These are phyloP conservation scores for Eumaeus atala DNA, from an alignment of 1,140 invertebrate genomes.

Conservation along the genomic window DNA sequence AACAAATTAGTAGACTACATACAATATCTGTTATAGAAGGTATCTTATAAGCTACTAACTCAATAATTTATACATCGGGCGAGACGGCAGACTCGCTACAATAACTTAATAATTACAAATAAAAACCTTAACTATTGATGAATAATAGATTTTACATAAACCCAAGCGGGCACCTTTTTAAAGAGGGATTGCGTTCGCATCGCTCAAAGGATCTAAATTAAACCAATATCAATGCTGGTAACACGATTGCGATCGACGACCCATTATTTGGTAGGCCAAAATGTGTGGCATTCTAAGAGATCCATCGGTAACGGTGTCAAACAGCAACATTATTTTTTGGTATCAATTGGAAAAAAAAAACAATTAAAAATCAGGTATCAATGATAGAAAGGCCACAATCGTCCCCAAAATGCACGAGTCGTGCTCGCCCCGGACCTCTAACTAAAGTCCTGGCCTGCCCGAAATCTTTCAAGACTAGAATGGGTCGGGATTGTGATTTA, in stretches of 20 bases:
- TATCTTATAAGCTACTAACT: conserved; percentile 53
- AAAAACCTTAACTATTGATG: conserved; percentile 46
- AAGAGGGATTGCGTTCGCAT: conserved; percentile 2
- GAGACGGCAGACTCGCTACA: conserved; percentile 37
- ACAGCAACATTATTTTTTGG: conserved; percentile 69
- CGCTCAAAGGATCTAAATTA: conserved; percentile 29
- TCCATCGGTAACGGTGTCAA: conserved; percentile 70
- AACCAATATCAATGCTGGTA: conserved; percentile 32
- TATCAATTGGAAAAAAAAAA: conserved; percentile 69
- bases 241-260: conserved; percentile 32
- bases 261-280: conserved; percentile 63
- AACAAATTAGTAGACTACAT: conserved; percentile 67
- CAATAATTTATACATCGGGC: conserved; percentile 70
- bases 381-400: conserved; percentile 51
- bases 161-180: conserved; percentile 10
- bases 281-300: conserved; percentile 59
- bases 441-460: conserved; percentile 29
- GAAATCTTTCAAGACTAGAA: conserved; percentile 59
- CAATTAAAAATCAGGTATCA: conserved; percentile 66
- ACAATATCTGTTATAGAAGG: conserved; percentile 65
- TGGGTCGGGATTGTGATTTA: conserved; percentile 33
- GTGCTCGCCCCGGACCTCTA: conserved; percentile 12
- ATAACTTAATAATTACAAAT: conserved; percentile 50
- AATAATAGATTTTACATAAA: conserved; percentile 47
- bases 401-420: conserved; percentile 18